phyloP scores from a whole-genome alignment of 2,113 vertebrate genomes.

The Orycteropus afer region DNA sequence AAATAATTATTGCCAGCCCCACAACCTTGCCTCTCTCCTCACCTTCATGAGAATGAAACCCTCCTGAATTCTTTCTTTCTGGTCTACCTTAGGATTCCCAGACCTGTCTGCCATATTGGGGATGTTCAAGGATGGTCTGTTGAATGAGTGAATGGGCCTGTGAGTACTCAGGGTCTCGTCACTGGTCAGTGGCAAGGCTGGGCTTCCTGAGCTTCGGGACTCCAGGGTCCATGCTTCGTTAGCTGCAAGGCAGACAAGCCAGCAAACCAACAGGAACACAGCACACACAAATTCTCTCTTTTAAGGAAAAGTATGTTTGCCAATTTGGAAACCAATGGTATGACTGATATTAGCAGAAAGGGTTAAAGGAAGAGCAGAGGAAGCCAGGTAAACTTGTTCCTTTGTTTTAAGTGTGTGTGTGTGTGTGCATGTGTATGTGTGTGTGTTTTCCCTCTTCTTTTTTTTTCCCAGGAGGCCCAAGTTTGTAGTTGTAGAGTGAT shows the following conservation, averaged over 20 bases:
- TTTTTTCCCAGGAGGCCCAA: conserved; percentile 58
- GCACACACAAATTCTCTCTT: not conserved
- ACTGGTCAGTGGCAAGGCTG: accelerated
- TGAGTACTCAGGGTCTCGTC: accelerated
- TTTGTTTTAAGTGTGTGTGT: too few relatives aligned
- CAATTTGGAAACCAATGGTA: not conserved
- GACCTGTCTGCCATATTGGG: accelerated
- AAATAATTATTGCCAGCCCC: accelerated
- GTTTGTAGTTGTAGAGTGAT: conserved; percentile 82
- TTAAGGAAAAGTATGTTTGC: not conserved
- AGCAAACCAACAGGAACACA: not conserved
- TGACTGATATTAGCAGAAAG: not conserved
- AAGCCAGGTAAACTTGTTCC: conserved; percentile 75
- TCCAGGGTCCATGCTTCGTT: too few relatives aligned
- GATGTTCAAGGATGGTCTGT: accelerated
- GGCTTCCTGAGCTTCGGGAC: not conserved
- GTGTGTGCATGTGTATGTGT: too few relatives aligned
- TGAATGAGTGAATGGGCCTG: accelerated
- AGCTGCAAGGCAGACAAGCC: too few relatives aligned
- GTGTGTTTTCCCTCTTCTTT: accelerated
- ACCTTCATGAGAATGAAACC: accelerated
- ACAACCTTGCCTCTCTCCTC: not conserved
- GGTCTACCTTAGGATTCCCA: accelerated
- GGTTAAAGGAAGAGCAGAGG: conserved; percentile 74
- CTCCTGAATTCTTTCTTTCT: accelerated